These are phyloP conservation scores for Centropus bengalensis DNA, from an alignment of 2,113 vertebrate species.

Conservation along the genomic window DNA sequence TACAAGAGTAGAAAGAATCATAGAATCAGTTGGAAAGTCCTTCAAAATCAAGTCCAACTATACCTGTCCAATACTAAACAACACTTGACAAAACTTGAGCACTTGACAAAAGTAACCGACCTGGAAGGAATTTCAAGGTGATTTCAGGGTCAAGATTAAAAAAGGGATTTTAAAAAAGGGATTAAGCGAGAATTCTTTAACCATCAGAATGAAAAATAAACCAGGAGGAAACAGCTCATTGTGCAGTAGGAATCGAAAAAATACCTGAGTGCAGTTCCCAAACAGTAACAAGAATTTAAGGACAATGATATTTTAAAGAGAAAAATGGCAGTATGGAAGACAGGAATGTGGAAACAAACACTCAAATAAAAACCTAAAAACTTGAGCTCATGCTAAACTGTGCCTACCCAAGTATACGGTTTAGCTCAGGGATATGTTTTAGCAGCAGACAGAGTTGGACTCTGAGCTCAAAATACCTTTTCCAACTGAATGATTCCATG, in stretches of 20 bases:
- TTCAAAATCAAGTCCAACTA: no score
- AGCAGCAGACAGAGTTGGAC: no score
- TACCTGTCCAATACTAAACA: no score
- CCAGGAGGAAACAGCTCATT: not conserved
- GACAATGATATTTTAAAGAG: not conserved
- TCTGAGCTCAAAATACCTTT: no score
- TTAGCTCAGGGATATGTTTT: no score
- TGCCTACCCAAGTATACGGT: not conserved
- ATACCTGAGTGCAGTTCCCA: not conserved
- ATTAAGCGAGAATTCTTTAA: not conserved
- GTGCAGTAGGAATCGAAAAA: not conserved
- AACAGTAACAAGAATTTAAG: not conserved
- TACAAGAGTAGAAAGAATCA: not conserved
- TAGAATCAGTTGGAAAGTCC: no score
- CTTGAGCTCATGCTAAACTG: not conserved
- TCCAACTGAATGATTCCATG: no score
- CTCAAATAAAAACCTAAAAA: not conserved
- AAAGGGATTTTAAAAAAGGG: no score
- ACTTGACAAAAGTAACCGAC: not conserved
- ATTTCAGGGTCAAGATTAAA: not conserved
- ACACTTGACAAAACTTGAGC: not conserved
- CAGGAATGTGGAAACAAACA: not conserved
- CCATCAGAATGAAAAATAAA: not conserved
- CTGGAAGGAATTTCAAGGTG: not conserved
- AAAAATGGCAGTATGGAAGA: not conserved